phyloP scores from a whole-genome alignment of 2,113 vertebrate genomes.

The Jaculus jaculus region DNA sequence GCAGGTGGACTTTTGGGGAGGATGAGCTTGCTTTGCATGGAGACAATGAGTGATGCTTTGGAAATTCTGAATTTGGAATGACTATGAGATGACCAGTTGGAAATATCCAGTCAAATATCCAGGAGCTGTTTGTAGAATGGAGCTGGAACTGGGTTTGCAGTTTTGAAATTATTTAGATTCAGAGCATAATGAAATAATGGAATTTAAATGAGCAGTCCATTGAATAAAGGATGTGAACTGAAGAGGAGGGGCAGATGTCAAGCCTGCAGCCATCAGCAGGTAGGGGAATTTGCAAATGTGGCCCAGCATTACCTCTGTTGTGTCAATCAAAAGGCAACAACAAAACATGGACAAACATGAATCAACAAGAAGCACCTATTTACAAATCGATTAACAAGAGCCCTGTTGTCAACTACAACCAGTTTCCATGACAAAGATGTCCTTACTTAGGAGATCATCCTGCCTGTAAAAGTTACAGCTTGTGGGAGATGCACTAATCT shows the following conservation, averaged over 20 bases:
- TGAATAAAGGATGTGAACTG: background rate
- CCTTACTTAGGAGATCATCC: background rate
- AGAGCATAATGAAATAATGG: background rate
- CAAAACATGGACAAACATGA: background rate
- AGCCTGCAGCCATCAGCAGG: background rate
- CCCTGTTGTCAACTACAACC: background rate
- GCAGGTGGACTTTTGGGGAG: background rate
- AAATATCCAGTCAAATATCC: constrained; percentile 25
- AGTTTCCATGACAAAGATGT: background rate
- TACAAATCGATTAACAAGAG: constrained; percentile 34
- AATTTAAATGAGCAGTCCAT: constrained; percentile 7
- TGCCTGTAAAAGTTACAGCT: background rate
- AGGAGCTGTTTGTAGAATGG: background rate
- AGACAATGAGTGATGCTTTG: background rate
- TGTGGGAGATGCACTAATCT: background rate
- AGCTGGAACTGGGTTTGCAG: background rate
- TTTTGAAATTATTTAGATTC: background rate
- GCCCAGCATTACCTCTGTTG: background rate
- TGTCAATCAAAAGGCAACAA: background rate
- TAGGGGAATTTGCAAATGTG: background rate
- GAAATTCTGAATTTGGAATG: background rate
- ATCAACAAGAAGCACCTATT: background rate
- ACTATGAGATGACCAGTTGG: background rate
- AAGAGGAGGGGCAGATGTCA: background rate
- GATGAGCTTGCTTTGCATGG: background rate